Base-by-base conservation (phyloP, 1,140 invertebrate genomes). In the Cydia strobilella region DNA sequence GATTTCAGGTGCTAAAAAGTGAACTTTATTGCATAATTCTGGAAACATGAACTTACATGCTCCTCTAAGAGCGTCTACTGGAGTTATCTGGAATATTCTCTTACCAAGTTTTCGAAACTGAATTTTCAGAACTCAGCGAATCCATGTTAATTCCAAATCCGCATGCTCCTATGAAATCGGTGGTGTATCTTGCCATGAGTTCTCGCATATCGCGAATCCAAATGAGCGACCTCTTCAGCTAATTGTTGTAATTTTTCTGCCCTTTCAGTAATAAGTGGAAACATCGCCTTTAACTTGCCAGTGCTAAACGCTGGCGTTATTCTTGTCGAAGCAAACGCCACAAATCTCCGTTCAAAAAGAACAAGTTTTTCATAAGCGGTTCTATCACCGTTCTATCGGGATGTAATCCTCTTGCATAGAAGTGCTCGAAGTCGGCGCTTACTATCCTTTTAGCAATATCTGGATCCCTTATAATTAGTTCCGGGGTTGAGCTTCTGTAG, bases 251-350 rank as follows among this genome's bases (percentile, higher is more conserved):
- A 85, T 74, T 93, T 85, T 54, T 94, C 85, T 10, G 90, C 90
- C 77, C 93, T 91, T 2, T 89, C 82, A 5, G 91, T 90, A 51
- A 94, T 92, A 10, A 90, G 90, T 72, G 89, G 84, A 80, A 94
- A 94, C 94, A 94, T 94, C 15, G 83, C 93, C 79, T 94, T 95
- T 79, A 96, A 92, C 84, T 95, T 96, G 4, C 94, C 94, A 0
- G 94, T 94, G 27, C 94, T 95, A 79, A 96, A 96, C 0, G 94
- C 94, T 3, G 95, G 94, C 35, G 94, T 94, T 27, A 96, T 88
- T 75, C 95, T 94, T 93, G 88, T 65, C 95, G 88, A 42, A 96
- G 89, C 48, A 93, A 84, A 69, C 93, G 93, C 95, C 95, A 96
- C 25, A 91, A 86, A 12, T 93, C 87, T 9, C 94, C 94, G 74